These are phyloP conservation scores for Crepidodera aurea DNA, from an alignment of 2,888 invertebrate species.

Conservation along the genomic window DNA sequence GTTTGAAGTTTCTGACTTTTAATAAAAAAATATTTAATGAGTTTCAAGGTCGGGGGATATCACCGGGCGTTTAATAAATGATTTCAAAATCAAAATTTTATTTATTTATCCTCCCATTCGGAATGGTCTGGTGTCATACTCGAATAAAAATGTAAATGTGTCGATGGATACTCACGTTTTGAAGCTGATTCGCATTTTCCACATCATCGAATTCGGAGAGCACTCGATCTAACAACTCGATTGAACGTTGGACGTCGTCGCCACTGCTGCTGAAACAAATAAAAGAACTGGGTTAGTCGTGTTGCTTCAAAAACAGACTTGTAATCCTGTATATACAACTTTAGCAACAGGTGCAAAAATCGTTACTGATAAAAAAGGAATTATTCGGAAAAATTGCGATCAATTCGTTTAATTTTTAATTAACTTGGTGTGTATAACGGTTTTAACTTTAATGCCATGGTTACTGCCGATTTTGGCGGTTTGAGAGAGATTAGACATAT, in stretches of 20 bases:
- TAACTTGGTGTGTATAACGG: too few relatives aligned
- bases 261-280: constrained; percentile 72
- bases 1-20: neutral
- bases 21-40: too few relatives aligned
- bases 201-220: constrained; percentile 90
- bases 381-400: too few relatives aligned
- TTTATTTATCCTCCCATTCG: too few relatives aligned
- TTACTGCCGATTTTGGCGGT: too few relatives aligned
- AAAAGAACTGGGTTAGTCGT: constrained; percentile 14
- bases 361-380: neutral
- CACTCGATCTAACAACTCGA: constrained; percentile 88
- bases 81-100: too few relatives aligned
- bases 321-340: neutral
- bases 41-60: too few relatives aligned
- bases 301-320: neutral
- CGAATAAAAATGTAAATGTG: constrained; percentile 3
- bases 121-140: neutral
- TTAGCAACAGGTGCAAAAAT: constrained; percentile 6
- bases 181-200: constrained; percentile 67
- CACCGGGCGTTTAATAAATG: too few relatives aligned
- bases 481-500: too few relatives aligned
- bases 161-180: constrained; percentile 59
- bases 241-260: constrained; percentile 88
- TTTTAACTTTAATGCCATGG: too few relatives aligned
- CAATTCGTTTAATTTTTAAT: too few relatives aligned